Conservation (phyloP, 2,113 vertebrate genomes). For the Prunella himalayana region DNA sequence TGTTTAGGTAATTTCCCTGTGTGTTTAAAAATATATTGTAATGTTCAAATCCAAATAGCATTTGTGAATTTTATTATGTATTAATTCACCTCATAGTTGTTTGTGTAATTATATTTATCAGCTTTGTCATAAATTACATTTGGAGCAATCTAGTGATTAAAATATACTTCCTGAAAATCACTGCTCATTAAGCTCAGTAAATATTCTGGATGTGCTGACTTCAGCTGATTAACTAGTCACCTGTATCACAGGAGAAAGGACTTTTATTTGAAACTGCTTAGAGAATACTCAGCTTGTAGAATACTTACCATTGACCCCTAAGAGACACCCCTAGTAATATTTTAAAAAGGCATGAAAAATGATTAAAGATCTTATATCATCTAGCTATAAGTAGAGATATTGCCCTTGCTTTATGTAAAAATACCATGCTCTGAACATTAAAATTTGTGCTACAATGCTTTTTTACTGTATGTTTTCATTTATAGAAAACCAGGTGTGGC, state of each 20-base stretch:
- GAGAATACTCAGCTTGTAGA: background rate
- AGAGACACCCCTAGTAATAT: background rate
- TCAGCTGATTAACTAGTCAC: background rate
- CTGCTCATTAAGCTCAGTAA: background rate
- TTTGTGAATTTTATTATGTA: constrained; percentile 30
- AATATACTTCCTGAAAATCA: background rate
- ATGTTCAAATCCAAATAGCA: constrained; percentile 24
- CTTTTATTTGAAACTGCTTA: background rate
- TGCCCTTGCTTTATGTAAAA: background rate
- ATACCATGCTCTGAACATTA: background rate
- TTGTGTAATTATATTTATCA: constrained; percentile 58
- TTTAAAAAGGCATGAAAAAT: background rate
- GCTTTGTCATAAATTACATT: constrained; percentile 39
- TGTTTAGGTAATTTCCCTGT: background rate
- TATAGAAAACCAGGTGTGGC: background rate
- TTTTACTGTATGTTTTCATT: background rate
- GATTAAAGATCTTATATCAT: background rate
- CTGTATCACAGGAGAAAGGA: background rate
- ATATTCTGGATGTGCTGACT: background rate
- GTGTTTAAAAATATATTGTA: background rate
- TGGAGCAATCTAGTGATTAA: background rate
- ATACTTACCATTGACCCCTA: rapidly evolving
- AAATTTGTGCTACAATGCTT: background rate
- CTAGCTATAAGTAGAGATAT: background rate
- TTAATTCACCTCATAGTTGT: constrained; percentile 45